Evolutionary conservation across 2,797 vertebrate genomes (phyloP), one percentile per base, ranked within the genome.

Genomic region (Hippopotamyrus pictus): DNA sequence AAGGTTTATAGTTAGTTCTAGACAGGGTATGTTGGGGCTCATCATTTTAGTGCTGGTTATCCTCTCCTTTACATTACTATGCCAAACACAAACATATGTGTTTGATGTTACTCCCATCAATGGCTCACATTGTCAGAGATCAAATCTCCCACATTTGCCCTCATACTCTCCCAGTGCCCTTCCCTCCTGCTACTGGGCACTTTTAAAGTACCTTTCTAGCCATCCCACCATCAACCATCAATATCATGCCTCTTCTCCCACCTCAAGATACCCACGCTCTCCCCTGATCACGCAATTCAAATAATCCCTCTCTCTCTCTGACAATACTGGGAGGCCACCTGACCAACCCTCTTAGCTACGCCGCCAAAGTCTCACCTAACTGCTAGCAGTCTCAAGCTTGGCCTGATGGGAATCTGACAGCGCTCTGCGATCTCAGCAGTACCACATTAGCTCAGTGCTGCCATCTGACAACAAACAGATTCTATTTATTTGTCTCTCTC

Each of bases 301-400:
- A 90, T 50, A 1, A 90, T 90, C 89, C 89, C 73, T 2, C 19
- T 90, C 62, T 25, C 88, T 91, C 88, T 89, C 89, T 92, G 89
- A 92, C 90, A 91, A 92, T 91, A 90, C 57, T 14, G 37, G 41
- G 41, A 69, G 19, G 5, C 51, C 33, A 90, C 51, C 89, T 89
- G 92, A 92, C 90, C 62, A 89, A 93, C 79, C 91, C 92, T 93
- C 94, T 89, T 94, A 95, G 92, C 89, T 91, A 90, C 93, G 93
- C 93, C 86, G 94, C 93, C 93, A 94, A 95, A 95, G 54, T 96
- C 95, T 95, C 95, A 95, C 95, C 94, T 94, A 94, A 90, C 92
- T 94, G 96, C 94, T 94, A 95, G 94, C 93, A 93, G 91, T 93
- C 93, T 91, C 41, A 90, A 92, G 91, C 91, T 92, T 86, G 93